Evolutionary conservation across 2,113 vertebrate genomes (phyloP).

Genomic region (Hydrochoerus hydrochaeris): DNA sequence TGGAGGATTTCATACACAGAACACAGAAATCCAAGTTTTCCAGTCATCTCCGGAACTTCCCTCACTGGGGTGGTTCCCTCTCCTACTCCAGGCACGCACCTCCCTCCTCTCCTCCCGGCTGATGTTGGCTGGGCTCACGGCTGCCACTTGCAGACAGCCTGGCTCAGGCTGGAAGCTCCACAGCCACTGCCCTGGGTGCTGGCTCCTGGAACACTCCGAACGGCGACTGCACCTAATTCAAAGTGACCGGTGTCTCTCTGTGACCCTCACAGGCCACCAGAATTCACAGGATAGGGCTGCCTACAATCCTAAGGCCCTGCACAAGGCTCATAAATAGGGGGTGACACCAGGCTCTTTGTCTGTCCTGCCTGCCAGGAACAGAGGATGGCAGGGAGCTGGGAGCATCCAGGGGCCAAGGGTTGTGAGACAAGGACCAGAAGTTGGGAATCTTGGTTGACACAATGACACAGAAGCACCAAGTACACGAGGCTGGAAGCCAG

Average conservation of each 20-base stretch:
- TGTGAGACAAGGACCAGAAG: background rate
- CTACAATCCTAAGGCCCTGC: background rate
- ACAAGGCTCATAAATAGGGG: background rate
- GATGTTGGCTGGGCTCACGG: constrained; percentile 93
- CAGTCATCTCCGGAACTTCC: background rate
- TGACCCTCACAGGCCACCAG: background rate
- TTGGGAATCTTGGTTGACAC: background rate
- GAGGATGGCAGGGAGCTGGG: background rate
- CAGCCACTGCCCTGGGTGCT: constrained; percentile 91
- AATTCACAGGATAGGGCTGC: background rate
- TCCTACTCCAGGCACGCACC: constrained; percentile 80
- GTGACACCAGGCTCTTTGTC: background rate
- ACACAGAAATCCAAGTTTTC: background rate
- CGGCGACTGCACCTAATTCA: constrained; percentile 90
- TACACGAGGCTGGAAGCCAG: background rate
- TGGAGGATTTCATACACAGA: background rate
- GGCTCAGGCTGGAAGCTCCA: constrained; percentile 95
- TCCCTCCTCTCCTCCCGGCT: constrained; percentile 93
- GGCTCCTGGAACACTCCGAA: constrained; percentile 89
- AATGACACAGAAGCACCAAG: background rate
- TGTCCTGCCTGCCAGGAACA: background rate
- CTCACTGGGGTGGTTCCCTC: background rate
- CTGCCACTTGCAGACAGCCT: constrained; percentile 90
- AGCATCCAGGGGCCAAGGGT: background rate
- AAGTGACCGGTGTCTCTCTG: background rate